Percentiles rank a stretch among this genome's conserved stretches.
These are phyloP conservation scores for Aphelenchoides bicaudatus DNA, from an alignment of 2,888 invertebrate genomes.

Conservation along the genomic window DNA sequence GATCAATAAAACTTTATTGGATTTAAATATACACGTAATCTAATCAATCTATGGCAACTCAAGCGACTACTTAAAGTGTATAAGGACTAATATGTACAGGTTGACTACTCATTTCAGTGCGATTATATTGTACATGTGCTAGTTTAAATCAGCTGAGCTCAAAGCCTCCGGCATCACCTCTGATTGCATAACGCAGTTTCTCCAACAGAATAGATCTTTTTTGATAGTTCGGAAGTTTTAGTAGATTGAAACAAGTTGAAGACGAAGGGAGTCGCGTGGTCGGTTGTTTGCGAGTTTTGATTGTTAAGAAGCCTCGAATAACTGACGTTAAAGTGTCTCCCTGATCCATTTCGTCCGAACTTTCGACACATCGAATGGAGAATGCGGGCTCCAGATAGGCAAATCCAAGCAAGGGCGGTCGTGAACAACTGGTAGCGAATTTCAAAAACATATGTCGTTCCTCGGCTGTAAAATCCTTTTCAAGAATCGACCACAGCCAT, in stretches of 20 bases:
- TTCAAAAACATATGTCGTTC: constrained; percentile 91
- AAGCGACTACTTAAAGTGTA: no score
- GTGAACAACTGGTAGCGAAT: constrained; percentile 95
- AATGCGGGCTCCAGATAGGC: constrained; percentile 91
- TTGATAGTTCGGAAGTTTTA: constrained; percentile 96
- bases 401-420: constrained; percentile 92
- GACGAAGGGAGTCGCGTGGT: constrained; percentile 81
- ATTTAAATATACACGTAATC: no score
- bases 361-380: constrained; percentile 96
- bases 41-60: no score
- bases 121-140: no score
- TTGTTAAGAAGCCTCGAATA: constrained; percentile 93
- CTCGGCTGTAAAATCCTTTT: constrained; percentile 84
- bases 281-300: constrained; percentile 87
- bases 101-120: no score
- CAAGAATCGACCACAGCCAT: constrained; percentile 97
- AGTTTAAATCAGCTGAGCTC: constrained; percentile 68
- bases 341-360: constrained; percentile 78
- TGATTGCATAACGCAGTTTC: constrained; percentile 92
- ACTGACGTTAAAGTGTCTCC: constrained; percentile 79
- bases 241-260: constrained; percentile 95
- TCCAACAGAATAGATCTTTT: constrained; percentile 89
- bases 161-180: constrained; percentile 95
- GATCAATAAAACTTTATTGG: no score
- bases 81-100: no score